A percentile compares a stretch with the other conserved stretches of the same genome.
phyloP scores from a whole-genome alignment of 92 coral and sea anemone species.

The Umimayanthus chanpuru region DNA sequence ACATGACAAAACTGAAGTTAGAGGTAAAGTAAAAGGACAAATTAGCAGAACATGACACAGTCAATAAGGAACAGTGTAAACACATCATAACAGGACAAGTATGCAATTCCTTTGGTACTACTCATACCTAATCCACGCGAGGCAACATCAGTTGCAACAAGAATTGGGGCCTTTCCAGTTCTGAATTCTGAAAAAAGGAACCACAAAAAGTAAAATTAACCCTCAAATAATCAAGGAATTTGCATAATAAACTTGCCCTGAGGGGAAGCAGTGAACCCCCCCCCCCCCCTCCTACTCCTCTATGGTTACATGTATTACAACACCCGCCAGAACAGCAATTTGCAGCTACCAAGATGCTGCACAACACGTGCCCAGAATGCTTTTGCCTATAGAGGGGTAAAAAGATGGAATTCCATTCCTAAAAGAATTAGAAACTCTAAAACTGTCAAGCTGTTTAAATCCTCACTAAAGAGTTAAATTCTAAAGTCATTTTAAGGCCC shows the following conservation, averaged over 20 bases:
- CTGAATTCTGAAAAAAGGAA: slow-evolving; percentile 75
- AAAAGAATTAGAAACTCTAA: too few species aligned
- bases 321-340: too few species aligned
- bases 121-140: slow-evolving; percentile 98
- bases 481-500: neutral
- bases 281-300: too few species aligned
- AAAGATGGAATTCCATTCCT: too few species aligned
- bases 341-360: too few species aligned
- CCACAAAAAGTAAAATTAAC: neutral
- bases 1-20: neutral
- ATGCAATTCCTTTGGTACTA: neutral
- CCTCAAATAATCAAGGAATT: neutral
- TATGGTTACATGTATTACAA: too few species aligned
- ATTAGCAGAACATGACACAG: neutral
- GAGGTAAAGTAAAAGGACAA: neutral
- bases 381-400: too few species aligned
- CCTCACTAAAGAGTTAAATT: too few species aligned
- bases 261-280: neutral
- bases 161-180: slow-evolving; percentile 95
- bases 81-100: neutral
- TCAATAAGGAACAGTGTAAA: neutral
- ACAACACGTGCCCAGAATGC: too few species aligned
- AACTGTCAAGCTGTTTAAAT: too few species aligned
- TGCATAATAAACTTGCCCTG: neutral
- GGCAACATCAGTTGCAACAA: slow-evolving; percentile 99